A percentile compares a stretch with the other conserved stretches of the same genome.
phyloP scores from a whole-genome alignment of 2,888 invertebrate genomes.

The Odontomyia ornata region DNA sequence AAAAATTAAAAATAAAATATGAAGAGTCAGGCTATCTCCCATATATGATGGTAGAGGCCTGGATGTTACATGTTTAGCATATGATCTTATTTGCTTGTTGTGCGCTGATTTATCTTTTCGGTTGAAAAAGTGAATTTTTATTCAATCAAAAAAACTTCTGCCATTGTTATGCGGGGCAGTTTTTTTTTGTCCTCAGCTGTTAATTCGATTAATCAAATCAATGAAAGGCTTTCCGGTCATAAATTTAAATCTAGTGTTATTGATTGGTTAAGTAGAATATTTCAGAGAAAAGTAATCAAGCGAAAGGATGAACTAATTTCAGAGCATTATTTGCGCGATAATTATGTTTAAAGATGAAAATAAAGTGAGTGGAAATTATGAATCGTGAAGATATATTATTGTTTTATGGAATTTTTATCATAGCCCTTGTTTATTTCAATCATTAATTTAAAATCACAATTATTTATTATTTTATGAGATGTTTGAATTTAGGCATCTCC shows the following conservation, averaged over 20 bases:
- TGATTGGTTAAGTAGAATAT: neutral
- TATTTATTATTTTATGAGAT: no score
- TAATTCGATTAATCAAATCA: conserved; percentile 14
- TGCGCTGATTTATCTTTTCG: conserved; percentile 33
- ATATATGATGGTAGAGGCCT: neutral
- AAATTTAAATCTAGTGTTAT: conserved; percentile 32
- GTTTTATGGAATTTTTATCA: no score
- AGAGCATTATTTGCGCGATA: no score
- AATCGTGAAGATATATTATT: no score
- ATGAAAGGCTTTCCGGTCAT: conserved; percentile 23
- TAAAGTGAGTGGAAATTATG: no score
- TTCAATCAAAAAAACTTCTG: neutral
- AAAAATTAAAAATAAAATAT: neutral
- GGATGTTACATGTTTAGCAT: neutral
- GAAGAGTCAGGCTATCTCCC: neutral
- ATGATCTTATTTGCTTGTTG: conserved; percentile 14
- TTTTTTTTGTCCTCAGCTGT: conserved; percentile 5
- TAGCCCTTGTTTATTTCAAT: no score
- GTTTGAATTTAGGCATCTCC: no score
- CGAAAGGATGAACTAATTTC: no score
- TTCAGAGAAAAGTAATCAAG: neutral
- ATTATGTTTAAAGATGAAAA: no score
- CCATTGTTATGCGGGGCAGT: neutral
- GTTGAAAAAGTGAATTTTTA: neutral
- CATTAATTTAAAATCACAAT: no score